Base-by-base conservation (phyloP, 1,140 invertebrate genomes). In the Homarus americanus region DNA sequence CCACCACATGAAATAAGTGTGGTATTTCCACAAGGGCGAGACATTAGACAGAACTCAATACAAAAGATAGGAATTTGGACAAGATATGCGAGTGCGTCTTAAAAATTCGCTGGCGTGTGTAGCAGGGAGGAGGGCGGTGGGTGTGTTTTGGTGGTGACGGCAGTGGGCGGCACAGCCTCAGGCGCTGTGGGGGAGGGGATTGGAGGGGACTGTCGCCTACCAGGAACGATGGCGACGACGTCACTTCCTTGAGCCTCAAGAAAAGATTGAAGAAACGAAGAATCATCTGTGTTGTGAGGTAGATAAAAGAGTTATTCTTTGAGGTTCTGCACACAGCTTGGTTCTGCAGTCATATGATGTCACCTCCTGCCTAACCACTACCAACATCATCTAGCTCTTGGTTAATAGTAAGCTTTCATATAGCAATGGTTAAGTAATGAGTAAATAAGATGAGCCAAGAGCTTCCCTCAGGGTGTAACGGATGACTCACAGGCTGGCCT, bases 261-360 rank as follows among this genome's bases (percentile, higher is more conserved):
- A 99, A 99, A 97, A 99, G 99, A 94, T 99, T 99, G 94, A 99
- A 99, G 95, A 99, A 99, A 94, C 99, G 99, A 36, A 99, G 95
- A 93, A 99, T 99, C 93, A 99, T 95, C 96, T 96, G 94, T 92
- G 84, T 89, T 75, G 24, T 28, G 66, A 53, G 49, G 73, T 76
- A 82, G 41, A 91, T 78, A 78, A 91, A 79, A 34, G 24, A 44
- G 69, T 66, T 32, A 91, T 69, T 69, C 17, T 5, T 32, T 32
- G 7, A 24, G 53, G 24, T 58, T 58, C 12, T 58, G 20, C 4
- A 49, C 17, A 9, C 2, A 10, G 9, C 17, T 20, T 63, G 2
- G 58, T 17, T n/a, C 24, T 63, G 12, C 58, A 63, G 12, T 24
- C 20, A 49, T 15, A 49, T 5, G 44, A 15, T 49, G 44, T 7